Base-by-base conservation (phyloP, 2,888 invertebrate species). In the Aphidoletes aphidimyza region DNA sequence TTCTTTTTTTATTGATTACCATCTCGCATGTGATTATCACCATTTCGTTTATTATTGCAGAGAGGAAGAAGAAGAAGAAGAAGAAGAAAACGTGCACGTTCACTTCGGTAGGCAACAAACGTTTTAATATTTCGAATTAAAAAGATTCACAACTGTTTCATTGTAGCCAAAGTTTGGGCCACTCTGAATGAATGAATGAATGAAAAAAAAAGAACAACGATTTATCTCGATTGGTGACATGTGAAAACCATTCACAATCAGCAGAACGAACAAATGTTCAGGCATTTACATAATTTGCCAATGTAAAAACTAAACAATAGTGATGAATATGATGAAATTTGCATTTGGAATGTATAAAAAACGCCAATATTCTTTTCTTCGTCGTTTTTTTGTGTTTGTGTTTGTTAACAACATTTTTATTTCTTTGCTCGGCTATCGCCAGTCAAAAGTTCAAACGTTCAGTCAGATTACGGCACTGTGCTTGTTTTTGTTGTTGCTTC, bases 321-420 rank as follows among this genome's bases (percentile, higher is more conserved):
- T 54, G 69, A 69, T 69, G 69, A 69, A 69, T 69, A 11, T 30
- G 30, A 30, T 69, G 30, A 69, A 69, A 69, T 69, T 69, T 69
- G 34, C 69, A 30, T 30, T 69, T 69, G 14, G 17, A 30, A 69
- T 30, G 0, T 30, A 30, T 30, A 54, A 22, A n/a, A 54, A 11
- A 19, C 47, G 3, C 47, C 8, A 2, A 17, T 9, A 19, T 14
- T 47, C 17, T 2, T 47, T 19, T 5, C 17, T 47, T 19, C 2
- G 2, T 47, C 47, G 6, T 22, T 54, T 9, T n/a, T 9, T 22
- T 14, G 54, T 22, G 17, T 19, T 11, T n/a, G n/a, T n/a, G n/a
- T n/a, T n/a, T n/a, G n/a, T n/a, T n/a, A n/a, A n/a, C n/a, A n/a
- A n/a, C 14, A 42, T 6, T 14, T 42, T 9, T 42, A 9, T 42